Evolutionary conservation across 2,888 invertebrate genomes (phyloP).

Genomic region (Scrobipalpa atriplicella): DNA sequence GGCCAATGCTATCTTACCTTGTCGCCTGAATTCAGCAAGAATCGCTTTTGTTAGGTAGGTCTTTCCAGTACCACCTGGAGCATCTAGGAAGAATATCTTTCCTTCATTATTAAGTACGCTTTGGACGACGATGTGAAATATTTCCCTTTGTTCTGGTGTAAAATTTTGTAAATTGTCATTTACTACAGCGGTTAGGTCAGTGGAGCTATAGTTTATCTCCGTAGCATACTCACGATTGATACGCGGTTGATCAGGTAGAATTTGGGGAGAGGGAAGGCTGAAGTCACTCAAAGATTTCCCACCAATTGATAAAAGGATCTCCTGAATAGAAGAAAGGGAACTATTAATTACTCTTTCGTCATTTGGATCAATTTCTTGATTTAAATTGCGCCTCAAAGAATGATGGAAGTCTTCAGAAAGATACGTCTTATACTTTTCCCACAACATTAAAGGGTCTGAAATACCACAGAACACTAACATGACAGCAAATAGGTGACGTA

Average conservation of each 20-base stretch:
- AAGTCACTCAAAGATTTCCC: constrained; percentile 3
- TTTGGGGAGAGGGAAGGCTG: background rate
- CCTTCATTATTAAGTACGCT: background rate
- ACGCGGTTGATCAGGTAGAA: background rate
- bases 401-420: too few species aligned
- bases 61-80: constrained; percentile 19
- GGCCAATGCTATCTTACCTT: constrained; percentile 22
- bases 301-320: background rate
- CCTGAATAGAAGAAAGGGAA: background rate
- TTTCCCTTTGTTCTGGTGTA: constrained; percentile 4
- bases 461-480: too few species aligned
- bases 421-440: too few species aligned
- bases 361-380: too few species aligned
- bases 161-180: background rate
- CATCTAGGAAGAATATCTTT: constrained; percentile 17
- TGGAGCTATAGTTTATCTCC: constrained; percentile 9
- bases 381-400: too few species aligned
- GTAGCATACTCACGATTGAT: constrained; percentile 16
- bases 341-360: background rate
- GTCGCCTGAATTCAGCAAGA: constrained; percentile 12
- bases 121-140: background rate
- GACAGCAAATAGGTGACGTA: too few species aligned
- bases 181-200: background rate
- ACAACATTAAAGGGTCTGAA: too few species aligned
- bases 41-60: constrained; percentile 24